Evolutionary conservation across 2,888 invertebrate genomes (phyloP).

Genomic region (Piscicola geometra): DNA sequence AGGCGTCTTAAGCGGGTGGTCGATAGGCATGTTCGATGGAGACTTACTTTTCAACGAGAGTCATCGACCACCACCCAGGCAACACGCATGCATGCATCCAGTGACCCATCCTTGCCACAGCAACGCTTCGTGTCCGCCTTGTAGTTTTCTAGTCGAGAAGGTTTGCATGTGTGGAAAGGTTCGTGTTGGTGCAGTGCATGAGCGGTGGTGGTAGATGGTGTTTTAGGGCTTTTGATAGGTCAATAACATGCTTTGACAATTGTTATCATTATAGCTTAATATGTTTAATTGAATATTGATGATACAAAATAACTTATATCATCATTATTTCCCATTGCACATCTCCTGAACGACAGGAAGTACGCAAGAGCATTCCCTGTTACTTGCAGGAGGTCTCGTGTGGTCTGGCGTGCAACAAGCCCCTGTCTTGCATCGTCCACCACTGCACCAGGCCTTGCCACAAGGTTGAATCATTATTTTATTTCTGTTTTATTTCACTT

Average conservation of each 20-base stretch:
- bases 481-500: too few relatives aligned
- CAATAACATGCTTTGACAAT: too few relatives aligned
- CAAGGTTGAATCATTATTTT: slow-evolving; percentile 46
- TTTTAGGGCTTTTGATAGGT: too few relatives aligned
- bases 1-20: too few relatives aligned
- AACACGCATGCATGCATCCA: background rate
- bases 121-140: slow-evolving; percentile 71
- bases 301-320: too few relatives aligned
- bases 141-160: slow-evolving; percentile 77
- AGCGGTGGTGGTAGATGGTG: too few relatives aligned
- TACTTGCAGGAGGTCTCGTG: slow-evolving; percentile 81
- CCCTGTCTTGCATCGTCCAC: slow-evolving; percentile 76
- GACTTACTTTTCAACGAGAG: too few relatives aligned
- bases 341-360: slow-evolving; percentile 55
- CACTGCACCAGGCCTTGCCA: slow-evolving; percentile 78
- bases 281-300: too few relatives aligned
- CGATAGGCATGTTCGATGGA: too few relatives aligned
- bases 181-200: too few relatives aligned
- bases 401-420: slow-evolving; percentile 77
- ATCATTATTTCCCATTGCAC: too few relatives aligned
- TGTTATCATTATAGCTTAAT: too few relatives aligned
- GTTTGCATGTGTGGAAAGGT: slow-evolving; percentile 68
- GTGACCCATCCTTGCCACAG: slow-evolving; percentile 80
- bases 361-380: slow-evolving; percentile 82
- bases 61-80: background rate